Evolutionary conservation across 2,113 vertebrate genomes (phyloP).

Genomic region (Etheostoma spectabile): DNA sequence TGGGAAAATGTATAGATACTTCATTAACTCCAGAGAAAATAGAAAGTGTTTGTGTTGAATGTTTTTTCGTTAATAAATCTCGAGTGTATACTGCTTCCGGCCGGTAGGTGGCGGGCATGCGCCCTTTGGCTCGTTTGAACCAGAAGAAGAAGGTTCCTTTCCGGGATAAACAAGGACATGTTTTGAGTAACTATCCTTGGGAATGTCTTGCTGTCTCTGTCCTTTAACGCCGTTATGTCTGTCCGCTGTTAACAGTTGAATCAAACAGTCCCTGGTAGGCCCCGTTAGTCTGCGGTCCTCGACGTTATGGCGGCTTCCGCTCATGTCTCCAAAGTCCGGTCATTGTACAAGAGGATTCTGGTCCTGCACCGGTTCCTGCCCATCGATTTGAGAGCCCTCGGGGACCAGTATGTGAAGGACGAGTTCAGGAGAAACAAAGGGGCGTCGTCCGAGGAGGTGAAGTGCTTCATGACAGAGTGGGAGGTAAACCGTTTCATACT

Average conservation of each 20-base stretch:
- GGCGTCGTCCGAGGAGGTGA: slow-evolving; percentile 79
- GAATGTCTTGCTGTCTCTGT: background rate
- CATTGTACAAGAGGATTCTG: slow-evolving; percentile 88
- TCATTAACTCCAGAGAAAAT: no score
- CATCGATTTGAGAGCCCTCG: slow-evolving; percentile 86
- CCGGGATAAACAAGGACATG: slow-evolving; percentile 61
- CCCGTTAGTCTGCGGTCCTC: no score
- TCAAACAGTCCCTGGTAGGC: no score
- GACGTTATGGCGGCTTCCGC: slow-evolving; percentile 67
- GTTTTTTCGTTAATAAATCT: no score
- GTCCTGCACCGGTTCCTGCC: slow-evolving; percentile 89
- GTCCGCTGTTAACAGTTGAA: no score
- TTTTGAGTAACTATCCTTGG: slow-evolving; percentile 46
- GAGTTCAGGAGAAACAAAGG: slow-evolving; percentile 89
- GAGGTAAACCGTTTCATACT: slow-evolving; percentile 35
- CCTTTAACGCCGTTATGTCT: fast-evolving
- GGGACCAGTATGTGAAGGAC: slow-evolving; percentile 92
- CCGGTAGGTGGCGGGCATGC: slow-evolving; percentile 12
- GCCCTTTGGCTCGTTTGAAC: fast-evolving
- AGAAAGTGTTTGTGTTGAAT: no score
- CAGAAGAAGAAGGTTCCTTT: slow-evolving; percentile 1
- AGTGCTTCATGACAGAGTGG: slow-evolving; percentile 88
- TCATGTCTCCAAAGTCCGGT: slow-evolving; percentile 81
- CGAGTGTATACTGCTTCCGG: background rate
- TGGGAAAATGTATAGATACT: no score